phyloP scores from a whole-genome alignment of 2,797 vertebrate genomes.

The Gorsachius magnificus region DNA sequence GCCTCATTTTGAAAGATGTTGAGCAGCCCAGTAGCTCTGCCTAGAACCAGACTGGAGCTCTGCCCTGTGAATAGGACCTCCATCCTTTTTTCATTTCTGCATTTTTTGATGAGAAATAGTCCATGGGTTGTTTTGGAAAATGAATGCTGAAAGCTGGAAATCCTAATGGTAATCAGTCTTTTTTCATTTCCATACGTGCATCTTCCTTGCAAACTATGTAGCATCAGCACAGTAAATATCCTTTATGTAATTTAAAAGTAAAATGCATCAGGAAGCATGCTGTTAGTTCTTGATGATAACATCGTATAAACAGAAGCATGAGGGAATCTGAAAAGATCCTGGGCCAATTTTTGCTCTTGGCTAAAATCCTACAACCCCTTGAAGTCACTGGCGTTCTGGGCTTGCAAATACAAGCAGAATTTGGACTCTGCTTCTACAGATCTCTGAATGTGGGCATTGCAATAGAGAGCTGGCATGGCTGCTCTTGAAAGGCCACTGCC shows the following conservation, averaged over 20 bases:
- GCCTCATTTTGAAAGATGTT: background rate
- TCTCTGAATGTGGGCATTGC: background rate
- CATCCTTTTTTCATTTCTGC: background rate
- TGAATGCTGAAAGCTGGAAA: conserved; percentile 33
- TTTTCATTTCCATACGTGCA: conserved; percentile 44
- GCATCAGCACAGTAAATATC: conserved; percentile 24
- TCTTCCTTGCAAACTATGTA: conserved; percentile 39
- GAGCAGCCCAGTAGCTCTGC: background rate
- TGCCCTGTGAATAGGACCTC: background rate
- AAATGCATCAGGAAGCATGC: conserved; percentile 20
- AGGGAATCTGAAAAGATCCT: conserved; percentile 3
- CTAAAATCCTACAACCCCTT: conserved; percentile 38
- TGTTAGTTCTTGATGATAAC: conserved; percentile 26
- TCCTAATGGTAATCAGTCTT: conserved; percentile 38
- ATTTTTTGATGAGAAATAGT: background rate
- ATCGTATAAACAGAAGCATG: conserved; percentile 27
- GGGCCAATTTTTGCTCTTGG: conserved; percentile 20
- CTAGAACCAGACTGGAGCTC: background rate
- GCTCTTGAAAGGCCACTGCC: background rate
- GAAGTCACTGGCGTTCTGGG: background rate
- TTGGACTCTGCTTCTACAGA: background rate
- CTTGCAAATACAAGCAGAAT: conserved; percentile 8
- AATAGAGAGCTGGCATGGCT: conserved; percentile 9
- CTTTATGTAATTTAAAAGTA: conserved; percentile 48
- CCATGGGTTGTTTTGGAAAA: conserved; percentile 34